phyloP scores from a whole-genome alignment of 1,140 invertebrate species.

The Anoplolepis gracilipes region DNA sequence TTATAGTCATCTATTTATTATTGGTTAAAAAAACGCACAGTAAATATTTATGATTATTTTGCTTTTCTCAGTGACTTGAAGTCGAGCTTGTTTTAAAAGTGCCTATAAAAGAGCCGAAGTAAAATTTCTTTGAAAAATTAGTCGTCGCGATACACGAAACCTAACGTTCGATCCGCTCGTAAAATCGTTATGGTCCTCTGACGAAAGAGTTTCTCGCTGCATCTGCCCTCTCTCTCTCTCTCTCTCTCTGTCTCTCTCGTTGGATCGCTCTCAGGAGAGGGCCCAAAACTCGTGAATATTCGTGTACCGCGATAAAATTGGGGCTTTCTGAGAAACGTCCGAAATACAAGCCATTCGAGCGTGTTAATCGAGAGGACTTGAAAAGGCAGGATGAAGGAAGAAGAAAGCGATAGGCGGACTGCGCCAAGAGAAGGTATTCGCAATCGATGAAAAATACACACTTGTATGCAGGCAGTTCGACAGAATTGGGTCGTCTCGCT shows the following conservation, averaged over 20 bases:
- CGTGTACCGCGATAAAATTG: constrained; percentile 16
- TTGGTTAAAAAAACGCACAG: too few species aligned
- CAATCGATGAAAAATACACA: constrained; percentile 49
- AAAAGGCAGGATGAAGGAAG: background rate
- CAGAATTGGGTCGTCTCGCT: constrained; percentile 31
- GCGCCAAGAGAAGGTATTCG: background rate
- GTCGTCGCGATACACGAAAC: background rate
- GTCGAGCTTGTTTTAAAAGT: background rate
- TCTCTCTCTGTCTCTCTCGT: background rate
- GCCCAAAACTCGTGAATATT: background rate
- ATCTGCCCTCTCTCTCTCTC: background rate
- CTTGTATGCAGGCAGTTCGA: constrained; percentile 43
- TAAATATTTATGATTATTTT: too few species aligned
- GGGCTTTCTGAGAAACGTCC: background rate
- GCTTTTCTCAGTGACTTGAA: background rate
- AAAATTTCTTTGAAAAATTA: constrained; percentile 2
- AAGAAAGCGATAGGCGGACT: background rate
- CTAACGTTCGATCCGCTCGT: background rate
- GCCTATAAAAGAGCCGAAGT: background rate
- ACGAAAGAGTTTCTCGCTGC: background rate
- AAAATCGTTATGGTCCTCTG: background rate
- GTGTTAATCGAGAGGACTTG: constrained; percentile 26
- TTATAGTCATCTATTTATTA: background rate
- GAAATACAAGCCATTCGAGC: background rate
- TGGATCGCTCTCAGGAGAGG: background rate